These are phyloP conservation scores for Hylia prasina DNA, from an alignment of 2,113 vertebrate species.

Conservation along the genomic window DNA sequence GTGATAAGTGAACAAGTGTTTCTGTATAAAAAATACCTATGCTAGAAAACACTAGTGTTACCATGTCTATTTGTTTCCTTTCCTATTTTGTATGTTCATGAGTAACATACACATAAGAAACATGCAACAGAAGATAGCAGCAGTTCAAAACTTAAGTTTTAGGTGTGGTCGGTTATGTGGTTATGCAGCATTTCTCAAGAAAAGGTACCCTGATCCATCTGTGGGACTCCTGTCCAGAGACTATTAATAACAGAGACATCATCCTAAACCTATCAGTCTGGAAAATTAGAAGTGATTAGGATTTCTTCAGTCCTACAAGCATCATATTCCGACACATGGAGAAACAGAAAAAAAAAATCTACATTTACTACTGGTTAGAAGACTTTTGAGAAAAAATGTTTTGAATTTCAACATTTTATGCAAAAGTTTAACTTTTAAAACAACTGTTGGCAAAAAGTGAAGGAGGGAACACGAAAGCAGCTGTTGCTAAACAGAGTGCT, in stretches of 20 bases:
- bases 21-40: not conserved
- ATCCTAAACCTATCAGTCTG: not conserved
- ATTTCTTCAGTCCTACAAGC: not conserved
- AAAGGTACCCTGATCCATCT: not conserved
- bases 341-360: not conserved
- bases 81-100: not conserved
- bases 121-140: not conserved
- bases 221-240: not conserved
- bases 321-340: fast-evolving
- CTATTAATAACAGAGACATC: not conserved
- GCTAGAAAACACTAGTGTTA: not conserved
- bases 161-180: not conserved
- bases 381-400: not conserved
- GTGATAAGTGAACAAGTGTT: not conserved
- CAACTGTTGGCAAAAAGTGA: not conserved
- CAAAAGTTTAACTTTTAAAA: not conserved
- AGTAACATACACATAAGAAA: not conserved
- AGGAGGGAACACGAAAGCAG: not conserved
- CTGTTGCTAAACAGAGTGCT: not conserved
- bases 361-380: not conserved
- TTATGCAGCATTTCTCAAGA: not conserved
- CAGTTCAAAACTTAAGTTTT: not conserved
- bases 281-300: not conserved
- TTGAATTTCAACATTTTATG: not conserved
- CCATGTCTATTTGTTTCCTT: not conserved